Evolutionary conservation across 2,888 invertebrate genomes (phyloP).

Genomic region (Lymantria dispar): DNA sequence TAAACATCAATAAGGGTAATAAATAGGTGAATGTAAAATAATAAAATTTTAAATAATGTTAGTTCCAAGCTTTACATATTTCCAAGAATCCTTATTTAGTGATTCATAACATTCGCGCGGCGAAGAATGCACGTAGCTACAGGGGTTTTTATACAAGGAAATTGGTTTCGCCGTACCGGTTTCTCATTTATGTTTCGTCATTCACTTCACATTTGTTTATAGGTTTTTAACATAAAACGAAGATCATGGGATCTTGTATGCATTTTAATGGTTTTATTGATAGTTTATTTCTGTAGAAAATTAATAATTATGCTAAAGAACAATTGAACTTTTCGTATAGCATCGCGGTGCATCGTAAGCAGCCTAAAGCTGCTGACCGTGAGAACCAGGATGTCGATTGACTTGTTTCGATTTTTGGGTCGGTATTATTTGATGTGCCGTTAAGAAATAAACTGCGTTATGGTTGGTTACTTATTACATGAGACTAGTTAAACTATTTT

Average conservation of each 20-base stretch:
- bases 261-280: neutral
- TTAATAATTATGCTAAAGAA: no score
- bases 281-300: no score
- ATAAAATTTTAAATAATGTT: neutral
- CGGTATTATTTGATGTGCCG: no score
- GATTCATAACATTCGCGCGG: slow-evolving; percentile 60
- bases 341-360: no score
- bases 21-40: neutral
- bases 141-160: slow-evolving; percentile 50
- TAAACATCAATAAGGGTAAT: neutral
- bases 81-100: slow-evolving; percentile 50
- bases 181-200: slow-evolving; percentile 35
- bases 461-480: no score
- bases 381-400: no score
- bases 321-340: no score
- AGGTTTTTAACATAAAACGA: slow-evolving; percentile 1
- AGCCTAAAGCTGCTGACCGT: no score
- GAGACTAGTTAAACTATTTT: no score
- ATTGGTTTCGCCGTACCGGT: slow-evolving; percentile 32
- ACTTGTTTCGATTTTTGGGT: no score
- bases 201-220: slow-evolving; percentile 24
- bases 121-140: slow-evolving; percentile 37
- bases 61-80: slow-evolving; percentile 27
- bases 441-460: no score
- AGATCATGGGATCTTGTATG: neutral